Evolutionary conservation across 2,797 vertebrate genomes (phyloP), one percentile per base, ranked within the genome.

Genomic region (Astyanax mexicanus): DNA sequence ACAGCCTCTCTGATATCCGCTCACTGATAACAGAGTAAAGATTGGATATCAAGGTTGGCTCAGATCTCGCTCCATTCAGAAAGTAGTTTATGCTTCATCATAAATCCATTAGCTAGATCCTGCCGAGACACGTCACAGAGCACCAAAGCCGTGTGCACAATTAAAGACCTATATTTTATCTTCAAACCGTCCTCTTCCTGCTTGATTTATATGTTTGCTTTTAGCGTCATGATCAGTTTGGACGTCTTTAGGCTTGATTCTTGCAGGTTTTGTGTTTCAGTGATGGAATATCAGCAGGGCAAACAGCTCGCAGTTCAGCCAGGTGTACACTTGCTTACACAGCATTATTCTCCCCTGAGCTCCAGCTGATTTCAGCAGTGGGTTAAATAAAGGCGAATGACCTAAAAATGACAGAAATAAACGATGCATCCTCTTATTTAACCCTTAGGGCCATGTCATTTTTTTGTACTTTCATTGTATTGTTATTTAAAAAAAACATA

Each of bases 361-460:
- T 64, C 68, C 11, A 75, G 37, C 57, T 54, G 17, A 44, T 44
- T 66, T 69, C 51, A 68, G 35, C 13, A 47, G 15, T 11, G 17
- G 64, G 17, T 27, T 67, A 29, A 78, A 57, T 58, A 23, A 78
- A 29, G 51, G 21, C 29, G 6, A 9, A 10, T 42, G 73, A 69
- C 38, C 52, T 64, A 35, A 71, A 45, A 35, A 61, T 40, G 35
- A n/a, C n/a, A 37, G 15, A 69, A 45, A 75, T 75, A 25, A 55
- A 35, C 40, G 29, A 38, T 2, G 67, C 17, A 1, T 37, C 19
- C 32, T 54, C 35, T 38, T 42, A 55, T 55, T 47, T 65, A 45
- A 57, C 10, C 51, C 23, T 0, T 25, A 25, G 13, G 4, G 2
- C 47, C n/a, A 19, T n/a, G 11, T 19, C 17, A n/a, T 19, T n/a